Evolutionary conservation across 2,888 invertebrate genomes (phyloP).

Genomic region (Drosophila vallismaia): DNA sequence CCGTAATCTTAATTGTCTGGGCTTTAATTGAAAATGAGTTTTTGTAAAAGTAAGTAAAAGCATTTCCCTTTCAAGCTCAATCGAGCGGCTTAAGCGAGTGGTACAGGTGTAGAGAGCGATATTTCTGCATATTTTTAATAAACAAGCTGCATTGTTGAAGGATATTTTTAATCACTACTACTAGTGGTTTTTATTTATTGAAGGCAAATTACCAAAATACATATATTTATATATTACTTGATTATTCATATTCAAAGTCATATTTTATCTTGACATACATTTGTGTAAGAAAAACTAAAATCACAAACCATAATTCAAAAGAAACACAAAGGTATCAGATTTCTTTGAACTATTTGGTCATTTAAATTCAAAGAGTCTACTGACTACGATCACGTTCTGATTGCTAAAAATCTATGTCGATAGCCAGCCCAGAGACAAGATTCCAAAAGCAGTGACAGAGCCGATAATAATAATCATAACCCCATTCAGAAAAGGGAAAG

Average conservation of each 20-base stretch:
- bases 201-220: too few relatives aligned
- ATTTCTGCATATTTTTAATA: neutral
- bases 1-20: constrained; percentile 70
- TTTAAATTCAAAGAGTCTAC: constrained; percentile 50
- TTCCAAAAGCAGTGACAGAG: constrained; percentile 30
- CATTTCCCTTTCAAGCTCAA: constrained; percentile 69
- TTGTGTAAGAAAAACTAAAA: neutral
- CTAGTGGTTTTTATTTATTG: neutral
- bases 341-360: constrained; percentile 28
- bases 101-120: constrained; percentile 16
- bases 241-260: neutral
- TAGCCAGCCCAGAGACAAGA: constrained; percentile 6
- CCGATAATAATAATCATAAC: constrained; percentile 58
- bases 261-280: neutral
- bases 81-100: constrained; percentile 6
- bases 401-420: constrained; percentile 51
- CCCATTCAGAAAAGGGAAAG: constrained; percentile 73
- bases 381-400: constrained; percentile 36
- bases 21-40: constrained; percentile 72
- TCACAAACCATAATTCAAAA: neutral
- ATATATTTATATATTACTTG: too few relatives aligned
- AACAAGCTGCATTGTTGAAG: neutral
- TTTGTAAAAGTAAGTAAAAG: constrained; percentile 64
- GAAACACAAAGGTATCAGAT: neutral
- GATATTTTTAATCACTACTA: neutral